Evolutionary conservation across 2,797 vertebrate species (phyloP).

Genomic region (Lagorchestes hirsutus): DNA sequence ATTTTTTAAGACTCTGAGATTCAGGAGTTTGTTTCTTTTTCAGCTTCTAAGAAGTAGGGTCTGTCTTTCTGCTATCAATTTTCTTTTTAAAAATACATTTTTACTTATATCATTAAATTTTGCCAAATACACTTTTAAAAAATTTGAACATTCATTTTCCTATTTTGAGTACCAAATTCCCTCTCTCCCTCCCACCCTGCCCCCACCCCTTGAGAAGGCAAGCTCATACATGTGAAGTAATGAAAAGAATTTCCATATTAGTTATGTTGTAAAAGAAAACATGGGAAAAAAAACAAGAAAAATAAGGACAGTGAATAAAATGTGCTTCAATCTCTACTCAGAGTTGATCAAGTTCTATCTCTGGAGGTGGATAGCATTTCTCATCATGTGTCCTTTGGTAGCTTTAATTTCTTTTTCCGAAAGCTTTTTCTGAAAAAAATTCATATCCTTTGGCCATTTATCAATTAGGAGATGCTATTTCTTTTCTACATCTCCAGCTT

Average conservation of each 20-base stretch:
- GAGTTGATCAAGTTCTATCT: no score
- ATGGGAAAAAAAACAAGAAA: neutral
- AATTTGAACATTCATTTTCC: no score
- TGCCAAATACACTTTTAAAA: neutral
- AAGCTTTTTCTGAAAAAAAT: no score
- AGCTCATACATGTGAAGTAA: neutral
- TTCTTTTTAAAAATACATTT: neutral
- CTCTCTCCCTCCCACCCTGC: no score
- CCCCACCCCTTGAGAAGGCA: no score
- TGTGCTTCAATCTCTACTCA: neutral
- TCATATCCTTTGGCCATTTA: no score
- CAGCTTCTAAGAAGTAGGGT: neutral
- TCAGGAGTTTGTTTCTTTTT: neutral
- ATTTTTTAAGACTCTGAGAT: neutral
- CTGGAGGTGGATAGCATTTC: no score
- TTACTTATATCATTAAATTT: neutral
- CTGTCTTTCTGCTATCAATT: neutral
- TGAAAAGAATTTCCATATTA: neutral
- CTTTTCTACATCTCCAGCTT: neutral
- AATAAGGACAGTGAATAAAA: neutral
- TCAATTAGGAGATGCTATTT: neutral
- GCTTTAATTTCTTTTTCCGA: no score
- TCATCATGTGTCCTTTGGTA: no score
- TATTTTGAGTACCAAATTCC: no score
- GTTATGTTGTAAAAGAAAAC: neutral